phyloP scores from a whole-genome alignment of 1,140 invertebrate species.

The Asbolus verrucosus region DNA sequence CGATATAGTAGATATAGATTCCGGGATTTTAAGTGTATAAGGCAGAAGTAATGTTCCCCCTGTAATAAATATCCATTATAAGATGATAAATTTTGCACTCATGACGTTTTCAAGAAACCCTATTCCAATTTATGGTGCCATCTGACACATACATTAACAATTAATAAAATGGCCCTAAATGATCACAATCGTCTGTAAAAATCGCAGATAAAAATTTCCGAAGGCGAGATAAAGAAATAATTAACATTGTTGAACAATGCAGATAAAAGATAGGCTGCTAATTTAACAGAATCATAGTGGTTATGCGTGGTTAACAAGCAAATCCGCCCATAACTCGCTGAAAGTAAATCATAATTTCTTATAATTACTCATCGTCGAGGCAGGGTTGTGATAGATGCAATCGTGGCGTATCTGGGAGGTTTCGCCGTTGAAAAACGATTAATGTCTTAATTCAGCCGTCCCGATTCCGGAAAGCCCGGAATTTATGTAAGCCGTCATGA shows the following conservation, averaged over 20 bases:
- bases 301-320: too few relatives aligned
- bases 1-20: slow-evolving; percentile 16
- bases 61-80: slow-evolving; percentile 53
- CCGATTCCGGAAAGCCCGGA: too few relatives aligned
- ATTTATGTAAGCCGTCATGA: too few relatives aligned
- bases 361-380: not conserved
- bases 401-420: too few relatives aligned
- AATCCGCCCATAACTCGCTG: slow-evolving; percentile 3
- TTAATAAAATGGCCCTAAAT: slow-evolving; percentile 48
- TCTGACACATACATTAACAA: slow-evolving; percentile 45
- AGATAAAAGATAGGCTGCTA: too few relatives aligned
- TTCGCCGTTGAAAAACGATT: not conserved
- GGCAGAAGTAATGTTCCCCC: slow-evolving; percentile 48
- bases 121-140: slow-evolving; percentile 49
- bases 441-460: not conserved
- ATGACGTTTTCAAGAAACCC: slow-evolving; percentile 50
- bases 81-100: slow-evolving; percentile 51
- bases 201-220: not conserved
- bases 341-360: not conserved
- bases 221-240: too few relatives aligned
- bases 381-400: not conserved
- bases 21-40: slow-evolving; percentile 39
- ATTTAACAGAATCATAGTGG: too few relatives aligned
- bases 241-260: too few relatives aligned
- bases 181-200: slow-evolving; percentile 8